Conservation (phyloP, 2,888 invertebrate species). For the Venusia cambrica region DNA sequence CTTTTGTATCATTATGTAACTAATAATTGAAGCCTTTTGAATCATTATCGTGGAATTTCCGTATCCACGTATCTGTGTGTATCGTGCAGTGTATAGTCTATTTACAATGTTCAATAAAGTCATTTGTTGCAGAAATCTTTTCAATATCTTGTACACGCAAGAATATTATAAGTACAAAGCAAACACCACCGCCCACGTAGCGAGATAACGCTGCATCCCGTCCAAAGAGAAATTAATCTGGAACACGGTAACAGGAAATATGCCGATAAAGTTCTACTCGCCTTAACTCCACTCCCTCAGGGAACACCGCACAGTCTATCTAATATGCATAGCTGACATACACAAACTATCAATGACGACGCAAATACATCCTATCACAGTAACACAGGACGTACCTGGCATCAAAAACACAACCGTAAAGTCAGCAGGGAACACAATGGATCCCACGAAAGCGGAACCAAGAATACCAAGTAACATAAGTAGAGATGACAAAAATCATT, state of each 20-base stretch:
- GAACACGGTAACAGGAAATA: conserved; percentile 68
- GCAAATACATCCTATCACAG: conserved; percentile 28
- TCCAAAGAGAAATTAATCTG: conserved; percentile 71
- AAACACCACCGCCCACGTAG: conserved; percentile 69
- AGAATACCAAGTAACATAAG: conserved; percentile 41
- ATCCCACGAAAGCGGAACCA: conserved; percentile 16
- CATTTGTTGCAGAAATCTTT: conserved; percentile 75
- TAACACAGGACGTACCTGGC: conserved; percentile 23
- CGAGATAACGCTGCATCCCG: conserved; percentile 67
- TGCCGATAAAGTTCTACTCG: conserved; percentile 53
- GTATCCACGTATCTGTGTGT: too few relatives aligned
- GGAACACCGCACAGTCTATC: conserved; percentile 27
- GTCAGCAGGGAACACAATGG: conserved; percentile 18
- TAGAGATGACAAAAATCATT: conserved; percentile 54
- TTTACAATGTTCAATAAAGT: conserved; percentile 42
- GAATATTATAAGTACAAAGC: conserved; percentile 68
- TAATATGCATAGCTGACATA: conserved; percentile 69
- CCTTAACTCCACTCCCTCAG: conserved; percentile 39
- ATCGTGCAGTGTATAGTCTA: conserved; percentile 12
- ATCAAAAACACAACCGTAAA: conserved; percentile 19
- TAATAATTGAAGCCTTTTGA: conserved; percentile 11
- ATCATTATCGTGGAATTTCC: conserved; percentile 26
- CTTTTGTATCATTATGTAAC: conserved; percentile 13
- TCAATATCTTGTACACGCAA: conserved; percentile 71
- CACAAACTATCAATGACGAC: conserved; percentile 35